Evolutionary conservation across 2,888 invertebrate genomes (phyloP).

Genomic region (Sminthurinus aureus): DNA sequence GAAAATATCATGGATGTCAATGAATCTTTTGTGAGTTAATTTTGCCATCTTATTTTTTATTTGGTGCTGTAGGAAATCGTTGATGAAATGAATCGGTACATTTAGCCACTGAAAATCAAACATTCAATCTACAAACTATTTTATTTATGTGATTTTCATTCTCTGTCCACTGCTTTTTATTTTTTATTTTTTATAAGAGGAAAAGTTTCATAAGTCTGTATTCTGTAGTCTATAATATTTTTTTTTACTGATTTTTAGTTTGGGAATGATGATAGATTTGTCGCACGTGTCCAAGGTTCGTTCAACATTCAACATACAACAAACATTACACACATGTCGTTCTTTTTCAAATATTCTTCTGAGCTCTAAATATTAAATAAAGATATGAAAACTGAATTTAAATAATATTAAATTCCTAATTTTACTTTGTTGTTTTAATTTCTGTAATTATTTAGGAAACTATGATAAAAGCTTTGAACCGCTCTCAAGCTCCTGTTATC

Average conservation of each 20-base stretch:
- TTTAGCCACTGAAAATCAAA: too few species aligned
- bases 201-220: too few species aligned
- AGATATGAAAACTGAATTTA: not conserved
- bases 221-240: too few species aligned
- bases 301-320: too few species aligned
- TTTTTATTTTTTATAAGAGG: not conserved
- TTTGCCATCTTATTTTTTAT: not conserved
- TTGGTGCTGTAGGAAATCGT: constrained; percentile 45
- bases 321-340: too few species aligned
- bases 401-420: not conserved
- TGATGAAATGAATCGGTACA: constrained; percentile 70
- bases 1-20: constrained; percentile 1
- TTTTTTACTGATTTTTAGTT: constrained; percentile 34
- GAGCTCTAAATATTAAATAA: not conserved
- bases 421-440: not conserved
- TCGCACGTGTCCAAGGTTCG: constrained; percentile 69
- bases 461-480: constrained; percentile 69
- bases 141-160: not conserved
- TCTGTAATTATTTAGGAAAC: constrained; percentile 63
- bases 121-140: not conserved
- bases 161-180: not conserved
- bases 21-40: constrained; percentile 2
- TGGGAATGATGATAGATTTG: constrained; percentile 75
- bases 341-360: not conserved
- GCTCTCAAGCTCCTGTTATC: constrained; percentile 66